Conservation (phyloP, 2,888 invertebrate species). For the Dasysyrphus tricinctus region DNA sequence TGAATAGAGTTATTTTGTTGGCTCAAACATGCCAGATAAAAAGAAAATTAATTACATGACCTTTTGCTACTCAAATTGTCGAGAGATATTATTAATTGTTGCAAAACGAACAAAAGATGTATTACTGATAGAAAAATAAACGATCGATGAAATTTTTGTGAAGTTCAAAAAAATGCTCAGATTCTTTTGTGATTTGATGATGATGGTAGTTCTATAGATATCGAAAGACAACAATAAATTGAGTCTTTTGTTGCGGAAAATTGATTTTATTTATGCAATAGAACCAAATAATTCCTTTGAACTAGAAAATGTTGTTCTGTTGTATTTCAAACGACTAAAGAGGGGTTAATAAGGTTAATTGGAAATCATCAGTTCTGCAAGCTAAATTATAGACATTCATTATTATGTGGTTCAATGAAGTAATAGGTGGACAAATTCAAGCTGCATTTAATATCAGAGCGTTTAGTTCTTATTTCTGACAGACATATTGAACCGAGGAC, state of each 20-base stretch:
- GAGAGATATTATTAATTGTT: slow-evolving; percentile 66
- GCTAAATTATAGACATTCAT: background rate
- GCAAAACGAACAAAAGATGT: slow-evolving; percentile 29
- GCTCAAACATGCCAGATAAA: background rate
- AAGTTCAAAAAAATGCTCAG: background rate
- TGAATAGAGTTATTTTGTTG: background rate
- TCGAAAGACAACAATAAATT: background rate
- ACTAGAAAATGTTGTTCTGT: background rate
- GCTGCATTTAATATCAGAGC: too few species aligned
- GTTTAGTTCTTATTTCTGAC: too few species aligned
- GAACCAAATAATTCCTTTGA: background rate
- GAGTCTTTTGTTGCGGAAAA: slow-evolving; percentile 23
- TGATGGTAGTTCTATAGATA: background rate
- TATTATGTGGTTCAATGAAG: background rate
- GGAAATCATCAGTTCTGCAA: background rate
- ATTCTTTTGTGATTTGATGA: slow-evolving; percentile 24
- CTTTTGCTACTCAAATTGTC: slow-evolving; percentile 28
- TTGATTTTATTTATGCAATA: background rate
- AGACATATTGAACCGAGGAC: too few species aligned
- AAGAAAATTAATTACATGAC: slow-evolving; percentile 54
- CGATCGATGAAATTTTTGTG: slow-evolving; percentile 10
- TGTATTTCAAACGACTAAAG: background rate
- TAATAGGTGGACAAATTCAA: background rate
- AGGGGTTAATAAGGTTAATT: slow-evolving; percentile 2
- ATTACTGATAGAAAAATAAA: slow-evolving; percentile 1